Evolutionary conservation across 1,140 invertebrate genomes (phyloP).

Genomic region (Parasteatoda tepidariorum): DNA sequence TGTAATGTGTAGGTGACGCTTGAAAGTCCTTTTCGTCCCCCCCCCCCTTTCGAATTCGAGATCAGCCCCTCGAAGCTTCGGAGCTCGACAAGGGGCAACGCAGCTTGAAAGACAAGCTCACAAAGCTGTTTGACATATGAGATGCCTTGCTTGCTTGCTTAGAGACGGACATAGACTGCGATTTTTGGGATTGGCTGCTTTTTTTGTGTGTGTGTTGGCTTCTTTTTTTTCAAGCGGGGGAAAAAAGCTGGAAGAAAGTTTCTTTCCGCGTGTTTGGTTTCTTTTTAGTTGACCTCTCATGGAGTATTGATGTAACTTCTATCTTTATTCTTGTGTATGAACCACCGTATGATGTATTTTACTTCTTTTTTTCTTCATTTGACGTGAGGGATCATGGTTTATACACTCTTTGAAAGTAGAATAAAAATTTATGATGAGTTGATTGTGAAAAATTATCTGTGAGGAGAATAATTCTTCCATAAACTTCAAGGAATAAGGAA

Average conservation of each 20-base stretch:
- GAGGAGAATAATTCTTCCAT: too few species aligned
- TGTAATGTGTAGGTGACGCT: conserved; percentile 60
- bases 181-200: background rate
- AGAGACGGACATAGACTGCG: background rate
- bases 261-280: background rate
- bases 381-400: too few species aligned
- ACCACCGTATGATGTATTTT: too few species aligned
- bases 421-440: too few species aligned
- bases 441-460: too few species aligned
- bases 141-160: conserved; percentile 26
- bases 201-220: too few species aligned
- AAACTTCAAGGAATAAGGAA: too few species aligned
- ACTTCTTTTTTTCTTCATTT: too few species aligned
- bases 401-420: too few species aligned
- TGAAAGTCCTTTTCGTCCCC: conserved; percentile 17
- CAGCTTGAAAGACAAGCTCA: conserved; percentile 35
- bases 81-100: background rate
- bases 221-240: background rate
- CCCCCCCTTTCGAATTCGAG: background rate
- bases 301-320: too few species aligned
- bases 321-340: too few species aligned
- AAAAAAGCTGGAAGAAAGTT: too few species aligned
- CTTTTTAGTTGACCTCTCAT: background rate
- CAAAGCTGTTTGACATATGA: conserved; percentile 59
- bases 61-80: conserved; percentile 15